A percentile compares a stretch with the other conserved stretches of the same genome.
Conservation (phyloP, 2,113 vertebrate species). For the Aspidoscelis tigris region DNA sequence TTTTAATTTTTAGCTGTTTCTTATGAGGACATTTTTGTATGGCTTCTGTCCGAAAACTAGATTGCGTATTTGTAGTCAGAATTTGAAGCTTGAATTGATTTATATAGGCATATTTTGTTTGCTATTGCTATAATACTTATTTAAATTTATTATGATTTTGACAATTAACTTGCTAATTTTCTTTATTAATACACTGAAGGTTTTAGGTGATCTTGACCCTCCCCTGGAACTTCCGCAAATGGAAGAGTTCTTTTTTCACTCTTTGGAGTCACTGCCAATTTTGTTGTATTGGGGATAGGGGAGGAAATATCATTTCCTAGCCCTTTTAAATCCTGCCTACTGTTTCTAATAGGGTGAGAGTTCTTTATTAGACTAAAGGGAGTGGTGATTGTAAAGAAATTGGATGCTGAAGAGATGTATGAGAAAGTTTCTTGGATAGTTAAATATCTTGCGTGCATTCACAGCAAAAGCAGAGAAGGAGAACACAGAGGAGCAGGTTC, state of each 20-base stretch:
- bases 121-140: too few relatives aligned
- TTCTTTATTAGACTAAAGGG: neutral
- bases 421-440: neutral
- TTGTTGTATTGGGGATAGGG: fast-evolving
- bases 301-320: neutral
- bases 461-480: slow-evolving; percentile 85
- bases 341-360: too few relatives aligned
- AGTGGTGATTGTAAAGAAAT: neutral
- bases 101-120: too few relatives aligned
- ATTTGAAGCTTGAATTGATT: too few relatives aligned
- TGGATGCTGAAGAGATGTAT: neutral
- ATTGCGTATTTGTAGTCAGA: neutral
- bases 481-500: slow-evolving; percentile 78
- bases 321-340: neutral
- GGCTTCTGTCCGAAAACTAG: neutral
- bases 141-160: too few relatives aligned
- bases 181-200: too few relatives aligned
- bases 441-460: slow-evolving; percentile 24
- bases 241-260: neutral
- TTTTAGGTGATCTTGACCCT: neutral
- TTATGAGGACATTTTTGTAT: neutral
- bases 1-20: too few relatives aligned
- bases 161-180: too few relatives aligned
- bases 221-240: too few relatives aligned
- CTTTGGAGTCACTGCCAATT: fast-evolving